Evolutionary conservation across 2,888 invertebrate genomes (phyloP), one percentile per base, ranked within the genome.

Genomic region (Ischnus inquisitorius): DNA sequence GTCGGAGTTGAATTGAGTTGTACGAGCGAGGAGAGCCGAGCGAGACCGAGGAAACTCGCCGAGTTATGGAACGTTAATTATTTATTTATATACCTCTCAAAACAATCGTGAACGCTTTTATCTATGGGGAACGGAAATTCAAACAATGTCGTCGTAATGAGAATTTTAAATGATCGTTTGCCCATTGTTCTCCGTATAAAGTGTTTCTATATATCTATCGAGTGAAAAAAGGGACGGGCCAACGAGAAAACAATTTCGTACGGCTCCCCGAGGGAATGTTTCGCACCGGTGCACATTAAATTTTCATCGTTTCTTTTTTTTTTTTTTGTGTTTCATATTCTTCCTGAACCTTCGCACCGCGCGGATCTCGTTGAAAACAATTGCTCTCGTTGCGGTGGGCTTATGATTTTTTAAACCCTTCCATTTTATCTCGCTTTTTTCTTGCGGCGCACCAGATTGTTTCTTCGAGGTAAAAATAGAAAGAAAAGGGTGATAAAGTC

Each of bases 151-250:
- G 8, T 67, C 57, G 2, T 60, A 71, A 79, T 79, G 64, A 76
- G 64, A 76, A 83, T 65, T 34, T 48, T 79, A 65, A 83, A 67
- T 76, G 46, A 65, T 76, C 60, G 48, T 48, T 71, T 57, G 57
- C 39, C 39, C 41, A 79, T 69, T 64, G 39, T 64, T 16, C 54
- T 67, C 64, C n/a, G 46, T 12, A 57, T 6, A 48, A 41, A 68
- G 60, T 60, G 25, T 71, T 77, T 77, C 48, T 54, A 41, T 19
- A n/a, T 51, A 22, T 22, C 34, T 22, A 34, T n/a, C 10, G n/a
- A 46, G 22, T 54, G 65, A 67, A 48, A 77, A n/a, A 12, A 41
- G 57, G 76, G 39, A 54, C 19, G 16, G n/a, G n/a, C 51, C 43
- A 64, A 54, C 16, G 76, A 34, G 46, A 16, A 46, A 67, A 67